Evolutionary conservation across 2,113 vertebrate species (phyloP), one percentile per base, ranked within the genome.

Genomic region (human): DNA sequence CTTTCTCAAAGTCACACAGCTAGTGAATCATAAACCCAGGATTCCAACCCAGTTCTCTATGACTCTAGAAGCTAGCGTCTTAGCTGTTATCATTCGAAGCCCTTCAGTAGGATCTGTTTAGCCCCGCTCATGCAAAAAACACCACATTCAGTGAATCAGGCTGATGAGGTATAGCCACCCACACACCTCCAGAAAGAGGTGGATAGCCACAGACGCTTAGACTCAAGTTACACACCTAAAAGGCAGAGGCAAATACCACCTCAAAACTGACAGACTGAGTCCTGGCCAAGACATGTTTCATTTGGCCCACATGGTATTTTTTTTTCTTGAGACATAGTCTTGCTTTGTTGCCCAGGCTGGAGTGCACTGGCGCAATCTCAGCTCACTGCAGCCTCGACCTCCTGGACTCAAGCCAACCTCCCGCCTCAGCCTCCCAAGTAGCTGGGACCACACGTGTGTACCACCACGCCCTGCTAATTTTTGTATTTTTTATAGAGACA

Each of bases 1-100:
- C 57, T 55, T 59, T 25, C 23, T 61, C 16, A 66, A 85, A 40
- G 80, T 52, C 88, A 85, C 93, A 59, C 45, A 89, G 95, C 25
- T 55, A 72, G 50, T n/a, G 32, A 81, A 14, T 6, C 80, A 10
- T 17, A 43, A 40, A 75, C 17, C 38, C 0, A 3, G 40, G 40
- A 59, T 52, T 45, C 57, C n/a, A 4, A 30, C 35, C 55, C 40
- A 3, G 9, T 30, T 82, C 48, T 35, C 2, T 52, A 40, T 45
- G 92, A 57, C 66, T 27, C 75, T n/a, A 30, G 6, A 48, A 55
- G 81, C 30, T 40, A 16, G 5, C 3, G 50, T 38, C 27, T 48
- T 35, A 2, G 30, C 72, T 1, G 1, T 10, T 5, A 27, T 17
- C 13, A 3, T 25, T 4, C 23, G 8, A n/a, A 84, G 52, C 55